Base-by-base conservation (phyloP, 2,113 vertebrate genomes). In the Cephalopholis sonnerati region DNA sequence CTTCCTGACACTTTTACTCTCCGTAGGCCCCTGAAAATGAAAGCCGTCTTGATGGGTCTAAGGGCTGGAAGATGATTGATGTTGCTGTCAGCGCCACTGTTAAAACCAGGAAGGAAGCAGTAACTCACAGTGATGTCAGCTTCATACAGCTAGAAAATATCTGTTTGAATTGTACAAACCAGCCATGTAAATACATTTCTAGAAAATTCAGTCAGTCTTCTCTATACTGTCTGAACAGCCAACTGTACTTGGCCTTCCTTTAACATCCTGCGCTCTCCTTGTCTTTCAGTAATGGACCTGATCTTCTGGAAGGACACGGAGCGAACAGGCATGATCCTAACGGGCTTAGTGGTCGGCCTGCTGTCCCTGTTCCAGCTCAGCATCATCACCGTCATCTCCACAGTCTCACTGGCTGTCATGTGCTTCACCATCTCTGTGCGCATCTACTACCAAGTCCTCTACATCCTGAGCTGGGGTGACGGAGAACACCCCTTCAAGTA, bases 301-400 rank as follows among this genome's bases (percentile, higher is more conserved):
- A 94, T 98, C 89, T 97, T 96, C 90, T 99, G 98, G 98, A 96
- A 96, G 91, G 96, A 96, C 27, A 96, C 90, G 0, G 94, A 95
- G 89, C 91, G 91, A 1, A 97, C 97, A 0, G 97, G 97, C 7
- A 94, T 95, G 89, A 94, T 96, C 72, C 95, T 98, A 81, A 96
- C 96, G 0, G 95, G 96, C 27, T 66, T 96, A 29, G 95, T 98
- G 93, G 96, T 96, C 86, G 94, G 95, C 11, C 93, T 98, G 78
- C 94, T 98, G 61, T 95, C 96, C 88, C 94, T 98, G 87, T 96
- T 97, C 50, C 97, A 97, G 92, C 97, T 98, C 89, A 98, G 97
- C 92, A 96, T 96, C 82, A 91, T 98, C 93, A 95, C 96, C 0
- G 96, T 99, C 89, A 68, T 95, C 6, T 96, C 97, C 71, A 96